Evolutionary conservation across 2,888 invertebrate genomes (phyloP).

Genomic region (Cepaea hortensis): DNA sequence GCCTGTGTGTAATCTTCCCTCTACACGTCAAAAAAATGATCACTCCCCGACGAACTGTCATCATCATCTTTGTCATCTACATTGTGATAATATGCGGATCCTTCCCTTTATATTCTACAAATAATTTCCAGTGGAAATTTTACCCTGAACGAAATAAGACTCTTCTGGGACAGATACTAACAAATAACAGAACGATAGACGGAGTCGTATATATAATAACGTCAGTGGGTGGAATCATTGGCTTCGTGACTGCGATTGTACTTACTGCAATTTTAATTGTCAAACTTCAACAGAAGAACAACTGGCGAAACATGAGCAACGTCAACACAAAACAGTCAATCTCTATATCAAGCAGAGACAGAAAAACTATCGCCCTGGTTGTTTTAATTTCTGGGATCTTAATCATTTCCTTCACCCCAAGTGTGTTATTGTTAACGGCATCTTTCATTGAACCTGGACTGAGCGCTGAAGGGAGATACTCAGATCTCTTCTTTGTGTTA

Average conservation of each 20-base stretch:
- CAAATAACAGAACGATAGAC: not conserved
- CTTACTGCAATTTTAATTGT: not conserved
- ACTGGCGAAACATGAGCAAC: not conserved
- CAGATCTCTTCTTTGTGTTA: not conserved
- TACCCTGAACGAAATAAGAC: not conserved
- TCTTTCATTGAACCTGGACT: not conserved
- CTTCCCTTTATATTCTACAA: not conserved
- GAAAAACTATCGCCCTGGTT: not conserved
- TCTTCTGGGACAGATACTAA: not conserved
- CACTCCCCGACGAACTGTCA: not conserved
- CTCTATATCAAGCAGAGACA: not conserved
- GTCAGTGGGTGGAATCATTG: not conserved
- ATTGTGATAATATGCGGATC: not conserved
- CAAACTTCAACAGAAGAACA: not conserved
- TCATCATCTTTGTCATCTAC: not conserved
- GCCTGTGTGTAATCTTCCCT: not conserved
- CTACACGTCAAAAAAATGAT: not conserved
- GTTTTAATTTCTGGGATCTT: not conserved
- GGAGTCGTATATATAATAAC: not conserved
- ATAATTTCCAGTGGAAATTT: not conserved
- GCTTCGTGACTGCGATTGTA: not conserved
- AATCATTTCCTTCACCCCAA: not conserved
- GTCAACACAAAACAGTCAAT: not conserved
- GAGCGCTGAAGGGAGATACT: not conserved
- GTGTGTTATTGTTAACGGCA: not conserved